Evolutionary conservation across 2,888 invertebrate species (phyloP), one percentile per base, ranked within the genome.

Genomic region (Erebia aethiops): DNA sequence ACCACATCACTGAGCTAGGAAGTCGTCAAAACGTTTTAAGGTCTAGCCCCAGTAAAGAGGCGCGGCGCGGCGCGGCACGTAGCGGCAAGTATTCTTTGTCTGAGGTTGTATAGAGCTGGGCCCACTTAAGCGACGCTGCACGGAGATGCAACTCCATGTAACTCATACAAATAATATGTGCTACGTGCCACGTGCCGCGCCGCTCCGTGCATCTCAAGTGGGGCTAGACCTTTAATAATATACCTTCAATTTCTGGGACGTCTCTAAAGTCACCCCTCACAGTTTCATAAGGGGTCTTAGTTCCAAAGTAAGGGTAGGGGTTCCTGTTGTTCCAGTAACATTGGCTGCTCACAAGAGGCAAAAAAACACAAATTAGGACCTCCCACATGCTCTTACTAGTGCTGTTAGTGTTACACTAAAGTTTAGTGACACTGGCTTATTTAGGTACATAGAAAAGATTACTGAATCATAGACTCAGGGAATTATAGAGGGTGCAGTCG

Each of bases 281-380:
- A n/a, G 68, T 71, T 14, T 78, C 75, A 58, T 78, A 79, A 1
- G 77, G 76, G 0, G 79, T 78, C 54, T 75, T 78, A 11, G 73
- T 75, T 0, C 76, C 76, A 54, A 74, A 79, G 11, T 75, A 75
- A 1, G 46, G 51, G 35, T 79, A 78, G 0, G 73, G 70, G 16
- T 65, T 64, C n/a, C 61, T 71, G 13, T 69, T 70, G 46, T 74
- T 79, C 78, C 78, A 79, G 61, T 79, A 79, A 57, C 79, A 78
- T 21, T 70, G 60, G 8, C 66, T 64, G 14, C 62, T 52, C 8
- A 70, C 69, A 14, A 64, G 14, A 1, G 65, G 65, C 21, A 73
- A 7, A 13, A n/a, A 71, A 5, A 69, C 13, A 56, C 49, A 57
- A 1, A 71, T 4, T 43, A 75, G 52, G 13, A 69, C 26, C 18